Evolutionary conservation across 2,888 invertebrate species (phyloP), one percentile per base, ranked within the genome.

Genomic region (Eilema griseolum): DNA sequence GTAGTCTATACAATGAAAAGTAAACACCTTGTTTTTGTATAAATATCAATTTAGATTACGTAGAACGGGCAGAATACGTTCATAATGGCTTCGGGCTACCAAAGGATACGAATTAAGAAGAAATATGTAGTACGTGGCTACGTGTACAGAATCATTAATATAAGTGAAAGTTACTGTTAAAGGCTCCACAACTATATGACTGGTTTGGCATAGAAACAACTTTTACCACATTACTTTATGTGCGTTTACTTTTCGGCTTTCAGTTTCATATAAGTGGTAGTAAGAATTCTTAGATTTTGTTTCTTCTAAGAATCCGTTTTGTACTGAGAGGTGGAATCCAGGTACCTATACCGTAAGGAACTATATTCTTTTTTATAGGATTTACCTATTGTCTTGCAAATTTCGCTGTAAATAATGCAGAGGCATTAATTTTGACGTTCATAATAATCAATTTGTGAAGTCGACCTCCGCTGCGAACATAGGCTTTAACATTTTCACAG

Each of bases 71-170:
- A 66, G 79, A 82, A 86, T 80, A 80, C 80, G 81, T 68, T 79
- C 71, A 81, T 83, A 85, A 87, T 86, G 86, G 85, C 81, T 85
- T 74, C 75, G 76, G 79, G 82, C 75, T 77, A 81, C 75, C 73
- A 78, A 72, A 76, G 77, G 84, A 83, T 83, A 82, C 76, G 89
- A 87, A 89, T 90, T 89, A 90, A 80, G 85, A 88, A 90, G 88
- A 90, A 88, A 90, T 91, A 90, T 89, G 87, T 85, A 73, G 72
- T 84, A 89, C 89, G 89, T 87, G 86, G 79, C 84, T 85, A 85
- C 87, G 87, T 86, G 87, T 80, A 76, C 75, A 73, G 85, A 83
- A 84, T 86, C 75, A 82, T 80, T 81, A 84, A 81, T 71, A 76
- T 81, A 82, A 85, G 86, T 84, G 83, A 86, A 87, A 87, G 86